A percentile compares a stretch with the other conserved stretches of the same genome.
phyloP scores from a whole-genome alignment of 2,888 invertebrate genomes.

The Synanthedon formicaeformis region DNA sequence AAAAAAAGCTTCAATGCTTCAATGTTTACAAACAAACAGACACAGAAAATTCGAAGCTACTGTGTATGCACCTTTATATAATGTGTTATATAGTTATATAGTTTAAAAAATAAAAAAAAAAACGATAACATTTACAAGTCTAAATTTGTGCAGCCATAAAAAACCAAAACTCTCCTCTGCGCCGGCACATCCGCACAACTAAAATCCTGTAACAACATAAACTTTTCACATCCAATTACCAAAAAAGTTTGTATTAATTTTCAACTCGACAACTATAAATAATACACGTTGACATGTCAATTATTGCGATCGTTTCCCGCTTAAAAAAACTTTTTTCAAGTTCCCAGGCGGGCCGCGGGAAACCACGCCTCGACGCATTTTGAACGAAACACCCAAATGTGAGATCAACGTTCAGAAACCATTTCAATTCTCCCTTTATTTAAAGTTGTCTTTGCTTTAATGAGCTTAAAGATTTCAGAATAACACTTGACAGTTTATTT shows the following conservation, averaged over 20 bases:
- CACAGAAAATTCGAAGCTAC: too few species aligned
- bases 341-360: conserved; percentile 29
- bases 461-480: conserved; percentile 5
- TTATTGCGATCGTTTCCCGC: conserved; percentile 56
- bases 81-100: too few species aligned
- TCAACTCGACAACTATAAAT: conserved; percentile 49
- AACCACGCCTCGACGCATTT: conserved; percentile 44
- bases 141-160: not conserved
- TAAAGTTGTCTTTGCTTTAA: conserved; percentile 22
- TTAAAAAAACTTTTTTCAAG: conserved; percentile 22
- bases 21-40: too few species aligned
- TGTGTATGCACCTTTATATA: too few species aligned
- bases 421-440: conserved; percentile 13
- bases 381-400: conserved; percentile 33
- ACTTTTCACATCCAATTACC: conserved; percentile 63
- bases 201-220: conserved; percentile 31
- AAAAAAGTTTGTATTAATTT: conserved; percentile 55
- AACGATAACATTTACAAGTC: too few species aligned
- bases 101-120: too few species aligned
- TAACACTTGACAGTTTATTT: conserved; percentile 12
- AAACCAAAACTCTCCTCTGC: not conserved
- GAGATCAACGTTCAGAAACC: conserved; percentile 13
- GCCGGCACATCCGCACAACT: conserved; percentile 24
- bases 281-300: conserved; percentile 62
- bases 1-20: too few species aligned